These are phyloP conservation scores for Synergus japonicus DNA, from an alignment of 2,888 invertebrate species.

Conservation along the genomic window DNA sequence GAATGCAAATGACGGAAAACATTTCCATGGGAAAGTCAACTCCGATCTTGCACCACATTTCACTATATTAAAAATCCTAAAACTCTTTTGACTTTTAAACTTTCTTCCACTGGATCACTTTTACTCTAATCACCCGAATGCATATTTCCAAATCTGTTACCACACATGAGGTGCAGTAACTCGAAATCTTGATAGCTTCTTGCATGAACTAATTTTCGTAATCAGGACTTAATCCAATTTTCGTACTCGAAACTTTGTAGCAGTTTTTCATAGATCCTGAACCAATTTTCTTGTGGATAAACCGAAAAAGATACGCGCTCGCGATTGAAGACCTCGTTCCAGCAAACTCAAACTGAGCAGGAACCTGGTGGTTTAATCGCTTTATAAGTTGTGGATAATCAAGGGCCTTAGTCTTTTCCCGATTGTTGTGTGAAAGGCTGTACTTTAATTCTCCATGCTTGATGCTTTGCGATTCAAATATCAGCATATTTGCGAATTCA, in stretches of 20 bases:
- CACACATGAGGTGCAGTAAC: slow-evolving; percentile 20
- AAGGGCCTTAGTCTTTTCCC: slow-evolving; percentile 60
- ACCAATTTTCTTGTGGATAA: slow-evolving; percentile 15
- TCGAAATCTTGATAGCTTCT: background rate
- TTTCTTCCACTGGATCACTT: slow-evolving; percentile 30
- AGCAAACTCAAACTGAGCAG: slow-evolving; percentile 46
- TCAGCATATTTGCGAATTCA: slow-evolving; percentile 39
- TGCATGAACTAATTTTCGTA: slow-evolving; percentile 14
- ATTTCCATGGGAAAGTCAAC: background rate
- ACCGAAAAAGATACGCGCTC: slow-evolving; percentile 3
- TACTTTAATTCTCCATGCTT: slow-evolving; percentile 55
- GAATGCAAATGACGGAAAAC: background rate
- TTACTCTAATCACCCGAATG: slow-evolving; percentile 33
- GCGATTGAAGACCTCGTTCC: slow-evolving; percentile 27
- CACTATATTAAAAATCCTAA: background rate
- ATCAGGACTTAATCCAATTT: slow-evolving; percentile 3
- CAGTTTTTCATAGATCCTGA: background rate
- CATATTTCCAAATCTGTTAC: slow-evolving; percentile 22
- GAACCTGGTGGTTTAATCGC: slow-evolving; percentile 51
- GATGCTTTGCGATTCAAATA: slow-evolving; percentile 48
- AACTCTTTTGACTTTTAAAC: background rate
- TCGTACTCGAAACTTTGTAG: background rate
- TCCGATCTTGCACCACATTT: slow-evolving; percentile 8
- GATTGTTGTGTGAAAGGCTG: slow-evolving; percentile 55
- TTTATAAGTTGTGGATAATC: slow-evolving; percentile 64